Evolutionary conservation across 2,888 invertebrate species (phyloP).

Genomic region (Cyclophora albipunctata): DNA sequence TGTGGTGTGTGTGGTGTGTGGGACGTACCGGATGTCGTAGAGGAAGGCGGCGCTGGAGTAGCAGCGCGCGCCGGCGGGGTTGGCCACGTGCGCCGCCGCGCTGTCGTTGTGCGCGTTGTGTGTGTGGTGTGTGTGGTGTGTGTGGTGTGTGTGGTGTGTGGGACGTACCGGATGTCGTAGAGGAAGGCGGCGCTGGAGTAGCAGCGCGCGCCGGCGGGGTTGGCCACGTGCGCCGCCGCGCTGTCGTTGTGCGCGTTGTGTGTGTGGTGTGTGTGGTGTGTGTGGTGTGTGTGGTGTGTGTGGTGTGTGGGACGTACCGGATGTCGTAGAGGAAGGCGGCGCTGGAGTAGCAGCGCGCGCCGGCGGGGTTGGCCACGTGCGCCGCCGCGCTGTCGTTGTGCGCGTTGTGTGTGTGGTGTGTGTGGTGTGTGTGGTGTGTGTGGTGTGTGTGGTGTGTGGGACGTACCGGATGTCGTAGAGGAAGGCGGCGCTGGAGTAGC

Average conservation of each 20-base stretch:
- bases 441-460: background rate
- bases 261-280: too few relatives aligned
- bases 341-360: conserved; percentile 92
- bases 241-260: conserved; percentile 96
- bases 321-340: conserved; percentile 93
- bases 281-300: too few relatives aligned
- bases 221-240: conserved; percentile 79
- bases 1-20: too few relatives aligned
- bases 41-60: conserved; percentile 90
- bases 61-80: conserved; percentile 83
- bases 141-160: too few relatives aligned
- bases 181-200: conserved; percentile 90
- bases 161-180: conserved; percentile 83
- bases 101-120: conserved; percentile 96
- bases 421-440: too few relatives aligned
- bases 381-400: conserved; percentile 96
- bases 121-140: too few relatives aligned
- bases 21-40: conserved; percentile 90
- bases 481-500: conserved; percentile 91
- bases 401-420: conserved; percentile 76
- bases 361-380: conserved; percentile 65
- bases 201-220: conserved; percentile 83
- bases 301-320: conserved; percentile 30
- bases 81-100: conserved; percentile 79
- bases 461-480: conserved; percentile 85